These are phyloP conservation scores for Salmo trutta DNA, from an alignment of 2,797 vertebrate genomes.

Conservation along the genomic window DNA sequence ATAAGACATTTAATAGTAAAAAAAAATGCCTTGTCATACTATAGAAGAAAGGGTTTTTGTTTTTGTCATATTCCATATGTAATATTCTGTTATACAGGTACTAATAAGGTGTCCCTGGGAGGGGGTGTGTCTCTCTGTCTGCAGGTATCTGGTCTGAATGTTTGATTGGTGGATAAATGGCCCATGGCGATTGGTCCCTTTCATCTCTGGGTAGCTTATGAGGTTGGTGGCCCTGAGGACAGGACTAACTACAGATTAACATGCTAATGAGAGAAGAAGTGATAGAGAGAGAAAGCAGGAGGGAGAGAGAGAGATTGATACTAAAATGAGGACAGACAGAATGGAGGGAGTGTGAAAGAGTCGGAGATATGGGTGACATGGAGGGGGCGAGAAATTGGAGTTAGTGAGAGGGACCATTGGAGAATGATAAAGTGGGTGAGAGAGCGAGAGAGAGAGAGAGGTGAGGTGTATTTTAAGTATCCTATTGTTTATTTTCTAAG, in stretches of 20 bases:
- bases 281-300: conserved; percentile 22
- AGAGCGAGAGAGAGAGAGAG: conserved; percentile 3
- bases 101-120: neutral
- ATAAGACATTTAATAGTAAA: too few relatives aligned
- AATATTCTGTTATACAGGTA: neutral
- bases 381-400: conserved; percentile 30
- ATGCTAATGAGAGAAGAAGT: conserved; percentile 54
- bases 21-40: too few relatives aligned
- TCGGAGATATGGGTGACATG: conserved; percentile 26
- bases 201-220: conserved; percentile 53
- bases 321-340: neutral
- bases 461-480: conserved; percentile 62
- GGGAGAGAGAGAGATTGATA: conserved; percentile 19
- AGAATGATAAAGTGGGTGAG: conserved; percentile 3
- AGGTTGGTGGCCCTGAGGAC: conserved; percentile 8
- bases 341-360: neutral
- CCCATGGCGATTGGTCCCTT: conserved; percentile 40
- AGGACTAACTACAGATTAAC: conserved; percentile 34
- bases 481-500: conserved; percentile 62
- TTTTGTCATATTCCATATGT: neutral
- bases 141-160: conserved; percentile 38
- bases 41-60: neutral
- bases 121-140: neutral
- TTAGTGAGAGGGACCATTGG: conserved; percentile 1
- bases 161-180: conserved; percentile 26